Percentiles rank a stretch among this genome's conserved stretches.
Evolutionary conservation across 2,797 vertebrate genomes (phyloP).

Genomic region (Gymnoscopelus braueri): DNA sequence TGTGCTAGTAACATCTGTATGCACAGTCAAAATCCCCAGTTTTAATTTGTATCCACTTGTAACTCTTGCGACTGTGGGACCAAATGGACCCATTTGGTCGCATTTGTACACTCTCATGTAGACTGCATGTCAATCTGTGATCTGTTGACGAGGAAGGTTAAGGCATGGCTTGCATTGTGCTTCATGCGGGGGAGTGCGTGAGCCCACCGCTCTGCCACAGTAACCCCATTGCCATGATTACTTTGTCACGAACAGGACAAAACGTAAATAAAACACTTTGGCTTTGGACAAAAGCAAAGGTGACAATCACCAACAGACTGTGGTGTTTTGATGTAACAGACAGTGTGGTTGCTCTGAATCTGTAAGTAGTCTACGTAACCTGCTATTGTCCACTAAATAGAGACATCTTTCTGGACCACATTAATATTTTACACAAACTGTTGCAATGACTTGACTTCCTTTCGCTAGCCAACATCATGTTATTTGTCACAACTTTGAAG

Average conservation of each 20-base stretch:
- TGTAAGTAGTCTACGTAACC: slow-evolving; percentile 18
- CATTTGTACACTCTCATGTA: too few species aligned
- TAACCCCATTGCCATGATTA: slow-evolving; percentile 3
- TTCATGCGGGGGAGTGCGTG: slow-evolving; percentile 60
- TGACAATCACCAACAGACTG: slow-evolving; percentile 5
- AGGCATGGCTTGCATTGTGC: slow-evolving; percentile 67
- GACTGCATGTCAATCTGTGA: neutral
- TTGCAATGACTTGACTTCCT: neutral
- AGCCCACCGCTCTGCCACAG: slow-evolving; percentile 55
- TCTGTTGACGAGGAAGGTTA: slow-evolving; percentile 32
- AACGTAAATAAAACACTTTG: slow-evolving; percentile 77
- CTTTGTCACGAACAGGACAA: too few species aligned
- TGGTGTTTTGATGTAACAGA: slow-evolving; percentile 36
- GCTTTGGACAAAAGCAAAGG: slow-evolving; percentile 45
- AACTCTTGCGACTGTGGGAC: too few species aligned
- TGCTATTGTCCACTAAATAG: slow-evolving; percentile 18
- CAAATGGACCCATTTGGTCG: too few species aligned
- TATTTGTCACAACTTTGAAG: slow-evolving; percentile 20
- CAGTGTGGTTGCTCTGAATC: slow-evolving; percentile 32
- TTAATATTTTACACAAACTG: slow-evolving; percentile 7
- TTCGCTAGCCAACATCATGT: slow-evolving; percentile 1
- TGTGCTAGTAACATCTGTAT: too few species aligned
- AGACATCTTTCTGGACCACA: slow-evolving; percentile 25
- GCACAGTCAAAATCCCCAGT: too few species aligned
- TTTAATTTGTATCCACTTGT: too few species aligned